Percentiles rank a stretch among this genome's conserved stretches.
Conservation (phyloP, 2,888 invertebrate genomes). For the Trichogramma evanescens region DNA sequence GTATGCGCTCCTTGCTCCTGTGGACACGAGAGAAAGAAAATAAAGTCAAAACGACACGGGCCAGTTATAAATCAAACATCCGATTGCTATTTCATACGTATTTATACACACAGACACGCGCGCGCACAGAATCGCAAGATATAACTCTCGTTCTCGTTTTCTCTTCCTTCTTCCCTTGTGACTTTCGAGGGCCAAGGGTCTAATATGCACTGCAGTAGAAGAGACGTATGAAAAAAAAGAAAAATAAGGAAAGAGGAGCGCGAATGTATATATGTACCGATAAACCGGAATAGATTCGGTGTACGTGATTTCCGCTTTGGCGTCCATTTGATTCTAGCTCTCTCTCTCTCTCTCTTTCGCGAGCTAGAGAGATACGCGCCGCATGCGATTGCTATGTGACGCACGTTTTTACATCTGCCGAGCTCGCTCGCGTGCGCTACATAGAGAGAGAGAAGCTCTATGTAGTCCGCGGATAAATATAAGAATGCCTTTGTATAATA, state of each 20-base stretch:
- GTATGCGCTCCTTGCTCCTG: conserved; percentile 71
- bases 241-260: neutral
- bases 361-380: neutral
- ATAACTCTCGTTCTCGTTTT: no score
- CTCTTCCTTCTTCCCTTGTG: no score
- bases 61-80: conserved; percentile 1
- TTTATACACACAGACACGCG: no score
- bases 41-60: neutral
- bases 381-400: neutral
- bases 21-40: neutral
- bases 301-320: conserved; percentile 10
- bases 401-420: neutral
- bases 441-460: no score
- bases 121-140: no score
- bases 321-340: neutral
- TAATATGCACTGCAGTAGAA: no score
- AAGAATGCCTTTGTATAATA: no score
- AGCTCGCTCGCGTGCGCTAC: neutral
- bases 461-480: no score
- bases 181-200: no score
- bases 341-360: neutral
- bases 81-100: neutral
- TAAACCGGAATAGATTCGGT: conserved; percentile 12
- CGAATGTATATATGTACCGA: neutral
- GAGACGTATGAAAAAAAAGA: neutral